These are phyloP conservation scores for Tribolium madens DNA, from an alignment of 1,140 invertebrate species.

Conservation along the genomic window DNA sequence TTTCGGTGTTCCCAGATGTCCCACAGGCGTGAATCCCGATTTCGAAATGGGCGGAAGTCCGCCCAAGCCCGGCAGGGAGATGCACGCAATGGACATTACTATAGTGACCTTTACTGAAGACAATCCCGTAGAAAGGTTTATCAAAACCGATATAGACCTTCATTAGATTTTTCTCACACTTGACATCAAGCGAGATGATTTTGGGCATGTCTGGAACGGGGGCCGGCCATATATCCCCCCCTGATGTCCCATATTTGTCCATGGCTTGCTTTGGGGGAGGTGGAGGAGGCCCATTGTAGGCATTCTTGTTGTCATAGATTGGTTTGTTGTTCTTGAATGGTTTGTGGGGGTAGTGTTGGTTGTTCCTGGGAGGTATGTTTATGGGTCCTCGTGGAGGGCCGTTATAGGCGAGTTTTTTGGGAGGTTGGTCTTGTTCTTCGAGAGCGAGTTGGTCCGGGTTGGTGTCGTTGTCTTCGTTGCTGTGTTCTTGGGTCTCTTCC, in stretches of 20 bases:
- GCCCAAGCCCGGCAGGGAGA: constrained; percentile 86
- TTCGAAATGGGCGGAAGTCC: constrained; percentile 89
- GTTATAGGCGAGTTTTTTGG: constrained; percentile 68
- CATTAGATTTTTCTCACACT: constrained; percentile 95
- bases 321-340: constrained; percentile 58
- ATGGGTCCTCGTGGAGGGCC: constrained; percentile 64
- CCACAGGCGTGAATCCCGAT: constrained; percentile 92
- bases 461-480: constrained; percentile 62
- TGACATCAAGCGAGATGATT: constrained; percentile 90
- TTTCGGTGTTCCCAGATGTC: constrained; percentile 90
- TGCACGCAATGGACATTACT: constrained; percentile 93
- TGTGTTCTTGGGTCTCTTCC: constrained; percentile 68
- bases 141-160: constrained; percentile 91
- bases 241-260: constrained; percentile 69
- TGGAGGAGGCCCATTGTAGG: constrained; percentile 77
- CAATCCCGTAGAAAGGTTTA: constrained; percentile 94
- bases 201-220: constrained; percentile 89
- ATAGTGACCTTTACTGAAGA: constrained; percentile 93
- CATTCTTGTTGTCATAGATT: constrained; percentile 66
- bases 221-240: constrained; percentile 82
- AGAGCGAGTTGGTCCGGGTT: constrained; percentile 75
- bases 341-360: constrained; percentile 65
- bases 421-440: constrained; percentile 72
- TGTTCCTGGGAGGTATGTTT: constrained; percentile 64
- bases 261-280: constrained; percentile 72